Evolutionary conservation across 2,888 invertebrate genomes (phyloP).

Genomic region (Drosophila flavopinicola): DNA sequence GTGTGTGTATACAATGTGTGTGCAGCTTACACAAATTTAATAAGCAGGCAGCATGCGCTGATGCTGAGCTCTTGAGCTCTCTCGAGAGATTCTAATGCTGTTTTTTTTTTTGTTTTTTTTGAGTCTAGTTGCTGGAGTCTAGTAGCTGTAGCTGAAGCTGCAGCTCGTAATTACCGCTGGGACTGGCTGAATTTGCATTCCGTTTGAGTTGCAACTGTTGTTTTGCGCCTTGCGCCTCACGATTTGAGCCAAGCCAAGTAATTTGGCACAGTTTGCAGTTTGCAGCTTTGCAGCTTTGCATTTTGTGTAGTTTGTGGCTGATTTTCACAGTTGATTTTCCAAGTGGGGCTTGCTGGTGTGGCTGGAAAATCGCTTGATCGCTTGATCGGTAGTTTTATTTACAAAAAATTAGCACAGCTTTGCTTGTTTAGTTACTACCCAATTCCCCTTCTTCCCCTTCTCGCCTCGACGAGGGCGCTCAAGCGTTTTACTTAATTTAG

Average conservation of each 20-base stretch:
- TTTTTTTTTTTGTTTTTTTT: conserved; percentile 14
- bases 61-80: conserved; percentile 38
- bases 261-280: conserved; percentile 71
- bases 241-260: conserved; percentile 67
- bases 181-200: conserved; percentile 81
- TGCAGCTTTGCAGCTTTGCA: conserved; percentile 18
- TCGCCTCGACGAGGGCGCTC: conserved; percentile 20
- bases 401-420: conserved; percentile 81
- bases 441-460: conserved; percentile 1
- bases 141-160: conserved; percentile 53
- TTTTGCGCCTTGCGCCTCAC: conserved; percentile 76
- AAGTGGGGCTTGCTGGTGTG: conserved; percentile 44
- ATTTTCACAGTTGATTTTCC: conserved; percentile 78
- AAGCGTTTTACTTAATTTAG: conserved; percentile 75
- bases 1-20: conserved; percentile 40
- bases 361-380: conserved; percentile 38
- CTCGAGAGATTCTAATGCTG: conserved; percentile 47
- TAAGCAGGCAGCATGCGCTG: conserved; percentile 55
- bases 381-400: conserved; percentile 80
- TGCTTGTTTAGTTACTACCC: conserved; percentile 67
- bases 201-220: conserved; percentile 82
- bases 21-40: conserved; percentile 62
- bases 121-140: conserved; percentile 42
- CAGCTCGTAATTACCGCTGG: conserved; percentile 77
- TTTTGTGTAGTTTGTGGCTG: conserved; percentile 32